Percentiles rank a stretch among this genome's conserved stretches.
Evolutionary conservation across 2,888 invertebrate species (phyloP).

Genomic region (Tridacna gigas): DNA sequence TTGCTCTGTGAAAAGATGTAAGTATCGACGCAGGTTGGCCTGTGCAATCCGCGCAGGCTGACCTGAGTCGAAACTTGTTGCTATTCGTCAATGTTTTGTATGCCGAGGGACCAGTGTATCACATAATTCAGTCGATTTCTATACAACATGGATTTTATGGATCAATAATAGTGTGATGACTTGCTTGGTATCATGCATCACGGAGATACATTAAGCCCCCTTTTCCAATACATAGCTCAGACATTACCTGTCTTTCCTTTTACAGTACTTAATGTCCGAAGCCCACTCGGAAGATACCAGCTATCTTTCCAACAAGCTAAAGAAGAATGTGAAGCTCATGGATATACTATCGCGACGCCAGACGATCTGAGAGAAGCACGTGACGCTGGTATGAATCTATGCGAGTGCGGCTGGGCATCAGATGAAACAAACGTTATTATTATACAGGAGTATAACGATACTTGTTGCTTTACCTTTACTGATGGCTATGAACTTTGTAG

Average conservation of each 20-base stretch:
- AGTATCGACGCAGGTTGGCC: no score
- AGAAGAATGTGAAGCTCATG: neutral
- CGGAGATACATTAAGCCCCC: no score
- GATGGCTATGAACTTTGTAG: conserved; percentile 6
- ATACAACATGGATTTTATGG: no score
- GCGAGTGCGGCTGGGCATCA: conserved; percentile 11
- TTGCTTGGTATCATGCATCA: no score
- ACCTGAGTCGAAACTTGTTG: no score
- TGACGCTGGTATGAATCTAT: neutral
- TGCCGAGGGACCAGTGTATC: no score
- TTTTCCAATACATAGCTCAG: no score
- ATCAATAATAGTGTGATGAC: no score
- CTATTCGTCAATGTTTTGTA: no score
- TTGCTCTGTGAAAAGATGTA: no score
- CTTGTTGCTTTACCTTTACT: neutral
- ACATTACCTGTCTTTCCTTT: neutral
- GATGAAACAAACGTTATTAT: conserved; percentile 1
- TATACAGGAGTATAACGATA: neutral
- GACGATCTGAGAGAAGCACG: conserved; percentile 1
- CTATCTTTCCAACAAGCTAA: neutral
- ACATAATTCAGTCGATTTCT: no score
- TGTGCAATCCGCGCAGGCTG: no score
- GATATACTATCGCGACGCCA: conserved; percentile 1
- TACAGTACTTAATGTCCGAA: neutral
- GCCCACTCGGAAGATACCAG: neutral